Conservation (phyloP, 2,113 vertebrate genomes). For the Eptesicus fuscus region DNA sequence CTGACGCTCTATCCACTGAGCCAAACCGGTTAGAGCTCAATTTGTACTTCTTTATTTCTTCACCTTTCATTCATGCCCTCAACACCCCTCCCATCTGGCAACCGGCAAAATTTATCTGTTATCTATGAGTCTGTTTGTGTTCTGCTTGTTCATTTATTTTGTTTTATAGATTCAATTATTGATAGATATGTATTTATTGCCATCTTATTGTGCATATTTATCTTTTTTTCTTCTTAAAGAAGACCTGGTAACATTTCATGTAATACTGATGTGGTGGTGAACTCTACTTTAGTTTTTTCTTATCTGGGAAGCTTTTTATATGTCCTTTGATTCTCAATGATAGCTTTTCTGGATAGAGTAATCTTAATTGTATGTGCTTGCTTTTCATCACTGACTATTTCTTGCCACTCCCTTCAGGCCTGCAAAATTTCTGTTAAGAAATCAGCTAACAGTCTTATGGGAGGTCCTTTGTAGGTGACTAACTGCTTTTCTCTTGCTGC, state of each 20-base stretch:
- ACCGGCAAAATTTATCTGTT: neutral
- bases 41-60: neutral
- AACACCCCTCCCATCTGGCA: neutral
- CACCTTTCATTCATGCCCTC: neutral
- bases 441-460: neutral
- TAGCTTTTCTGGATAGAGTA: neutral
- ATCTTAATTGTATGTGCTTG: neutral
- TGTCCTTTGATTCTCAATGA: neutral
- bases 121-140: neutral
- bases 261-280: neutral
- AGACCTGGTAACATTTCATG: neutral
- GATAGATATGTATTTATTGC: neutral
- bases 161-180: neutral
- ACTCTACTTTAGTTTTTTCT: neutral
- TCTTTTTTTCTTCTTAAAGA: neutral
- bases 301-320: neutral
- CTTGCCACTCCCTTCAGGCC: neutral
- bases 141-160: neutral
- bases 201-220: neutral
- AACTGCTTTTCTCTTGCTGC: neutral
- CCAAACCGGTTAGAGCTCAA: neutral
- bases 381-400: neutral
- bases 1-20: no score
- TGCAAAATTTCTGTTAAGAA: neutral
- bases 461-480: neutral